A percentile compares a stretch with the other conserved stretches of the same genome.
These are phyloP conservation scores for Apotomis capreana DNA, from an alignment of 2,888 invertebrate species.

Conservation along the genomic window DNA sequence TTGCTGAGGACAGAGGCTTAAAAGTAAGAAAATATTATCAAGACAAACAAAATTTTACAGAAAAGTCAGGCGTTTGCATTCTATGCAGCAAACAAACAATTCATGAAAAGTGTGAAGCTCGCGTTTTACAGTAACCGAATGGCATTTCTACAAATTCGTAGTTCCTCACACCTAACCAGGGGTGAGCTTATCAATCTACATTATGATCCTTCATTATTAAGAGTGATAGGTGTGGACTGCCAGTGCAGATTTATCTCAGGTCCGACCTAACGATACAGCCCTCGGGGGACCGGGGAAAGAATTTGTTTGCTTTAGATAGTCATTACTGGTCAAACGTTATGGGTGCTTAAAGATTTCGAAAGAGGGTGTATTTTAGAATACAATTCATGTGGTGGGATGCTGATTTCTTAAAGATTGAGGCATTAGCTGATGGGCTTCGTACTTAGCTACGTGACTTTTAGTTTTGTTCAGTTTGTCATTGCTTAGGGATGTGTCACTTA, in stretches of 20 bases:
- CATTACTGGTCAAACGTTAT: constrained; percentile 44
- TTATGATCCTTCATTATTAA: constrained; percentile 81
- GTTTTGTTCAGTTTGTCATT: constrained; percentile 2
- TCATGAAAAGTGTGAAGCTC: no score
- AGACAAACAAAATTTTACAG: no score
- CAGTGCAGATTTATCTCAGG: constrained; percentile 77
- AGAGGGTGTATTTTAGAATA: constrained; percentile 46
- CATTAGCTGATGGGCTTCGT: constrained; percentile 22
- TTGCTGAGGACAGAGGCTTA: no score
- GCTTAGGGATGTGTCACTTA: no score
- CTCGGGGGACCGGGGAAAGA: constrained; percentile 40
- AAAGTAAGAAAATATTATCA: no score
- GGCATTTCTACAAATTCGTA: constrained; percentile 34
- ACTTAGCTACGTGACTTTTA: constrained; percentile 11
- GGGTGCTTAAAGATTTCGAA: constrained; percentile 45
- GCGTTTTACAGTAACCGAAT: no score
- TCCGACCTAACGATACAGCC: constrained; percentile 63
- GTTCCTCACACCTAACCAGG: constrained; percentile 56
- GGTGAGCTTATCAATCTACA: constrained; percentile 80
- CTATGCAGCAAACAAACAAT: no score
- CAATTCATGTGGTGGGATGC: constrained; percentile 39
- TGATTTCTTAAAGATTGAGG: constrained; percentile 7
- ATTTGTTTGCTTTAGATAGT: constrained; percentile 51
- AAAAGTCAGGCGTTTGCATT: no score
- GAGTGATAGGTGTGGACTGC: constrained; percentile 72